Conservation (phyloP, 2,797 vertebrate species). For the Falco concolor region DNA sequence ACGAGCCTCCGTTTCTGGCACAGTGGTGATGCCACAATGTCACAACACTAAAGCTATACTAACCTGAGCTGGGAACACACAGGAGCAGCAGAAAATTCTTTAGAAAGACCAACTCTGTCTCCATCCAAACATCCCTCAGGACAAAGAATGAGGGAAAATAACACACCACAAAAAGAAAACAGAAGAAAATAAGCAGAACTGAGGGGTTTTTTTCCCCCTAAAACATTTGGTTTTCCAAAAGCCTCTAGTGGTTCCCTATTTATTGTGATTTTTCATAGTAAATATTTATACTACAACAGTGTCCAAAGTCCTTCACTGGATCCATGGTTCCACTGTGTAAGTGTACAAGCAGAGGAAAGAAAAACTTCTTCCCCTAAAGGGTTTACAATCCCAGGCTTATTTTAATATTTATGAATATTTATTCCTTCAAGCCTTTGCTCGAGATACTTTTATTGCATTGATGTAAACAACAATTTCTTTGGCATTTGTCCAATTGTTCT, state of each 20-base stretch:
- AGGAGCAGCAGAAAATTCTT: background rate
- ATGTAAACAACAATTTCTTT: slow-evolving; percentile 50
- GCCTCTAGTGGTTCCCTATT: background rate
- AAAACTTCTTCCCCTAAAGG: slow-evolving; percentile 28
- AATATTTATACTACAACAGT: background rate
- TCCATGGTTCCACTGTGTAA: background rate
- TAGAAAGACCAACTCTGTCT: background rate
- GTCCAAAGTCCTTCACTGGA: background rate
- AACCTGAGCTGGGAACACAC: background rate
- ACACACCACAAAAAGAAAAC: background rate
- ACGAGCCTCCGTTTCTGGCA: background rate
- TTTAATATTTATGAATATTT: slow-evolving; percentile 62
- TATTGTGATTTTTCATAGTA: background rate
- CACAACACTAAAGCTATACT: background rate
- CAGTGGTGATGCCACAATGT: background rate
- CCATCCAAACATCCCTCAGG: background rate
- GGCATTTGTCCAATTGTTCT: slow-evolving; percentile 36
- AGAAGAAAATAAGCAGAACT: background rate
- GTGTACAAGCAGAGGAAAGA: background rate
- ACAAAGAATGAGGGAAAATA: background rate
- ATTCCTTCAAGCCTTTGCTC: slow-evolving; percentile 36
- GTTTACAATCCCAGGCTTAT: background rate
- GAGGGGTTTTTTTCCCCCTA: rapidly evolving
- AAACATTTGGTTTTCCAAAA: background rate
- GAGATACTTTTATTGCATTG: slow-evolving; percentile 38